Conservation (phyloP, 1,140 invertebrate species). For the Druon quercuslanigerum region DNA sequence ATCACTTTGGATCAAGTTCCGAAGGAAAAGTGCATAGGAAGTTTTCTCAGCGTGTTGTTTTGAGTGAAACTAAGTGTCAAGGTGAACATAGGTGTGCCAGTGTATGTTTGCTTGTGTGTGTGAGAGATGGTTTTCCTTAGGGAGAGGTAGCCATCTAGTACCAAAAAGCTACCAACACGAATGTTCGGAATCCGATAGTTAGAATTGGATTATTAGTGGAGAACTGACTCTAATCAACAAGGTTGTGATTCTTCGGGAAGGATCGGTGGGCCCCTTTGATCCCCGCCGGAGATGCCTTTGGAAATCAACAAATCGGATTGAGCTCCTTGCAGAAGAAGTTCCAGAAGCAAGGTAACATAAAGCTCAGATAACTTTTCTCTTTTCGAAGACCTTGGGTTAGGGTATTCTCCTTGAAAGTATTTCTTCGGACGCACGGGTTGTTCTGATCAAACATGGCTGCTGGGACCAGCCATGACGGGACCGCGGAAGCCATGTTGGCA, state of each 20-base stretch:
- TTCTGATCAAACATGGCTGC: conserved; percentile 73
- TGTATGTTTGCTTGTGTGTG: conserved; percentile 17
- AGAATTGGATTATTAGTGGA: conserved; percentile 27
- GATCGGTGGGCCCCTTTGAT: conserved; percentile 53
- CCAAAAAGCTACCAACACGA: neutral
- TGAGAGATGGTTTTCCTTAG: conserved; percentile 35
- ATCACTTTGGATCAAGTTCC: conserved; percentile 28
- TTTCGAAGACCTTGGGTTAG: conserved; percentile 51
- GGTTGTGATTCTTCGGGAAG: conserved; percentile 38
- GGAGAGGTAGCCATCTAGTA: neutral
- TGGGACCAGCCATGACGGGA: conserved; percentile 72
- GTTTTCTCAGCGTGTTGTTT: neutral
- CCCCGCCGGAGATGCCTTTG: conserved; percentile 52
- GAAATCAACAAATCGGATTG: conserved; percentile 45
- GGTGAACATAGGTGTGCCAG: conserved; percentile 21
- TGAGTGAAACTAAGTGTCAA: conserved; percentile 15
- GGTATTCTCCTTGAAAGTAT: neutral
- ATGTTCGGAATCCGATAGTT: neutral
- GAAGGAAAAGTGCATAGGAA: conserved; percentile 36
- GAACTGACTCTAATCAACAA: conserved; percentile 17
- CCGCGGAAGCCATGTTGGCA: conserved; percentile 77
- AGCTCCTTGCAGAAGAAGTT: conserved; percentile 40
- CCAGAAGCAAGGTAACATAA: conserved; percentile 52
- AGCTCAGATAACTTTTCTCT: conserved; percentile 39
- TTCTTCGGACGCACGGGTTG: conserved; percentile 52